A percentile compares a stretch with the other conserved stretches of the same genome.
Evolutionary conservation across 92 coral and sea anemone genomes (phyloP).

Genomic region (Epizoanthus ramosus): DNA sequence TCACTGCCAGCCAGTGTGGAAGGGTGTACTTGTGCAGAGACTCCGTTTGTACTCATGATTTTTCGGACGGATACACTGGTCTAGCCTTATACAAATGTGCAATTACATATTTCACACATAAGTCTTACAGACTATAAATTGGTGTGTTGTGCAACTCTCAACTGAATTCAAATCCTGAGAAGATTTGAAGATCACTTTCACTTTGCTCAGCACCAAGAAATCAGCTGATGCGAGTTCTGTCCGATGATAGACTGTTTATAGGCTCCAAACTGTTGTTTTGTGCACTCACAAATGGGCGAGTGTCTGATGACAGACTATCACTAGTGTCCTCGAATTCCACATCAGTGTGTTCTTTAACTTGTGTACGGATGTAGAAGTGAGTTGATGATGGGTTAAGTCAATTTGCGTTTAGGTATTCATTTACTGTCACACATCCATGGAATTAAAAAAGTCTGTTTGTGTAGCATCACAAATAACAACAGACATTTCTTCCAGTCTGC

Average conservation of each 20-base stretch:
- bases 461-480: slow-evolving; percentile 57
- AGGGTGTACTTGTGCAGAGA: background rate
- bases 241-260: background rate
- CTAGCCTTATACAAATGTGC: slow-evolving; percentile 32
- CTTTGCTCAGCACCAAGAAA: background rate
- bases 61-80: slow-evolving; percentile 39
- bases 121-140: slow-evolving; percentile 6
- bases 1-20: background rate
- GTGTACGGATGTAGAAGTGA: slow-evolving; percentile 40
- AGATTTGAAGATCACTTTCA: slow-evolving; percentile 8
- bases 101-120: slow-evolving; percentile 36
- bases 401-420: slow-evolving; percentile 42
- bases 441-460: slow-evolving; percentile 55
- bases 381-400: slow-evolving; percentile 41
- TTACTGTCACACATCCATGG: slow-evolving; percentile 52
- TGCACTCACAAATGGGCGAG: background rate
- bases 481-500: slow-evolving; percentile 53
- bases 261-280: background rate
- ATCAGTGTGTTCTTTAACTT: slow-evolving; percentile 20
- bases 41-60: slow-evolving; percentile 15
- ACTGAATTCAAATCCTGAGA: background rate
- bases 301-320: slow-evolving; percentile 11
- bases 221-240: background rate
- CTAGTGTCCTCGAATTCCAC: slow-evolving; percentile 40
- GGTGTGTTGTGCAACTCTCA: slow-evolving; percentile 9